phyloP scores from a whole-genome alignment of 2,797 vertebrate species.

The Phaenicophaeus curvirostris region DNA sequence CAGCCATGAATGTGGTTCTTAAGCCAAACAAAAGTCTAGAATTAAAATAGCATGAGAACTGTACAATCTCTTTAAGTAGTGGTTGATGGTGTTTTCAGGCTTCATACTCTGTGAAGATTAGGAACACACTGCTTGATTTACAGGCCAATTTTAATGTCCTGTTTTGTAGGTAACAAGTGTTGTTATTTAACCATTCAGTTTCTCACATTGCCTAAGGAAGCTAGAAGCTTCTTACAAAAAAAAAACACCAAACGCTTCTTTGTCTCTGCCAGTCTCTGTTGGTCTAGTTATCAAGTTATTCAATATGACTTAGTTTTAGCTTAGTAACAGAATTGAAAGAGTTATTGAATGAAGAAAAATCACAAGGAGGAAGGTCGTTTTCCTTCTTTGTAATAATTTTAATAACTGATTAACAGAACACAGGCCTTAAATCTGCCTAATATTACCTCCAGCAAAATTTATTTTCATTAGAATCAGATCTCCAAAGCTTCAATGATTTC shows the following conservation, averaged over 20 bases:
- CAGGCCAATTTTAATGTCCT: neutral
- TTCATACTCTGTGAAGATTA: neutral
- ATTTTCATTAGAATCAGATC: neutral
- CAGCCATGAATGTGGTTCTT: constrained; percentile 22
- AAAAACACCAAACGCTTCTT: accelerated
- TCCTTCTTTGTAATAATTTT: neutral
- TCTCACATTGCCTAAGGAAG: neutral
- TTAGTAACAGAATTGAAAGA: neutral
- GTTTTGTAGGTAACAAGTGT: neutral
- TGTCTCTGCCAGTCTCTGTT: neutral
- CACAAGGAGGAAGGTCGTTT: neutral
- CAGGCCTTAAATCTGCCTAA: neutral
- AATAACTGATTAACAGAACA: neutral
- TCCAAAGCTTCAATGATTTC: neutral
- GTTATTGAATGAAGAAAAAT: neutral
- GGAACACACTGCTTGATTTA: neutral
- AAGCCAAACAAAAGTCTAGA: constrained; percentile 62
- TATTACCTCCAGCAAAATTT: neutral
- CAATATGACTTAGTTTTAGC: neutral
- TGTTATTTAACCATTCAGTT: neutral
- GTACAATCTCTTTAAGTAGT: neutral
- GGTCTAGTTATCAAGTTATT: neutral
- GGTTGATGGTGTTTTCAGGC: neutral
- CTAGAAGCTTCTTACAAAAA: neutral
- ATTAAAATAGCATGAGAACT: constrained; percentile 32